Conservation (phyloP, 2,113 vertebrate species). For the Leptosomus discolor region DNA sequence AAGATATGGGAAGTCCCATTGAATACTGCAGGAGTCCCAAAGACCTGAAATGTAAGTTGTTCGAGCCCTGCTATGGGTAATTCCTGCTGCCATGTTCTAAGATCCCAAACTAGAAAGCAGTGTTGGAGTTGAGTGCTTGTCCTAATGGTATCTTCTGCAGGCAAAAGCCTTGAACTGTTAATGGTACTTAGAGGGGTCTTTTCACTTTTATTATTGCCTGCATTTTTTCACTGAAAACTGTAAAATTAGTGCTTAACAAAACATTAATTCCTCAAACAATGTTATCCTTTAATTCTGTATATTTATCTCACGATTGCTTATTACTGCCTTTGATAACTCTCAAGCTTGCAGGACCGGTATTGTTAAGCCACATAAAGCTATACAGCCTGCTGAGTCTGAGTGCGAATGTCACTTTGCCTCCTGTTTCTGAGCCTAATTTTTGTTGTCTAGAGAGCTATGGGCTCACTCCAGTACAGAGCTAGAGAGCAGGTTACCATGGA, state of each 20-base stretch:
- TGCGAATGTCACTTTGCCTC: neutral
- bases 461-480: neutral
- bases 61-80: neutral
- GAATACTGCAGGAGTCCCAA: neutral
- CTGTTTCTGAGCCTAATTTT: neutral
- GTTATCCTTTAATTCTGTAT: neutral
- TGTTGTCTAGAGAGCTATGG: neutral
- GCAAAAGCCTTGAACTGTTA: neutral
- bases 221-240: accelerated
- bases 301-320: neutral
- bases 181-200: neutral
- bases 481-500: neutral
- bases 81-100: neutral
- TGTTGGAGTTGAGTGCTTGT: accelerated
- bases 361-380: neutral
- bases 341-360: neutral
- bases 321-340: neutral
- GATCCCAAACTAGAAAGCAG: neutral
- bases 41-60: neutral
- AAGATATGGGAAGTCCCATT: neutral
- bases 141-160: neutral
- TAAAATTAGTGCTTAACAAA: neutral
- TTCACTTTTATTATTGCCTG: neutral
- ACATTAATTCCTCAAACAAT: neutral
- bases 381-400: neutral